A percentile compares a stretch with the other conserved stretches of the same genome.
Evolutionary conservation across 2,113 vertebrate genomes (phyloP).

Genomic region (Tychaedon coryphoeus): DNA sequence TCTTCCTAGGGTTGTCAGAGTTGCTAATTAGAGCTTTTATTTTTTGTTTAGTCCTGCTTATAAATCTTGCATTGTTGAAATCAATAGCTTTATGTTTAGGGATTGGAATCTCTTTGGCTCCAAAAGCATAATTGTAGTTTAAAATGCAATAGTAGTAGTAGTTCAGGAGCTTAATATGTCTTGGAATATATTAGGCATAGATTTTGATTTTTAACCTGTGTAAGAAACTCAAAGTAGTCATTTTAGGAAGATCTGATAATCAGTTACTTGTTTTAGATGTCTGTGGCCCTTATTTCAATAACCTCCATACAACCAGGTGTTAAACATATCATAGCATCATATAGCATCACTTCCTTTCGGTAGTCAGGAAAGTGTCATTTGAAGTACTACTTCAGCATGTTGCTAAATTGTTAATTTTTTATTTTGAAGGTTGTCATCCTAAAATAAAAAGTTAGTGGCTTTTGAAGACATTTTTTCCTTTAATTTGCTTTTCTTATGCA

Average conservation of each 20-base stretch:
- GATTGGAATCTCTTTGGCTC: not conserved
- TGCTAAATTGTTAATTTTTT: not conserved
- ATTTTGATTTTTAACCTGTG: not conserved
- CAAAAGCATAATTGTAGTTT: not conserved
- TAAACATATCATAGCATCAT: not conserved
- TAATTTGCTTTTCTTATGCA: not conserved
- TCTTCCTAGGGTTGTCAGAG: not conserved
- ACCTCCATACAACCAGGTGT: not conserved
- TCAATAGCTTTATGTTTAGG: not conserved
- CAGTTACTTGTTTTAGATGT: not conserved
- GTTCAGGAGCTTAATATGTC: not conserved
- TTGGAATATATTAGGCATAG: not conserved
- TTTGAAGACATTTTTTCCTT: not conserved
- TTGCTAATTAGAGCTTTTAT: not conserved
- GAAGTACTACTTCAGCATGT: not conserved
- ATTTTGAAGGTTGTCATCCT: not conserved
- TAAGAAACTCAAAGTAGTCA: not conserved
- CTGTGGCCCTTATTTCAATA: not conserved
- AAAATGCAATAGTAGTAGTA: not conserved
- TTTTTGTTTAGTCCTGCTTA: not conserved
- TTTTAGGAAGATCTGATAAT: not conserved
- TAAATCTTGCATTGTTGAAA: not conserved
- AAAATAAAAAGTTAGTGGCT: not conserved
- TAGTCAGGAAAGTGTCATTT: not conserved
- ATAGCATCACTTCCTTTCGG: not conserved